Percentiles rank a stretch among this genome's conserved stretches.
Evolutionary conservation across 2,888 invertebrate species (phyloP).

Genomic region (Ectemnius continuus): DNA sequence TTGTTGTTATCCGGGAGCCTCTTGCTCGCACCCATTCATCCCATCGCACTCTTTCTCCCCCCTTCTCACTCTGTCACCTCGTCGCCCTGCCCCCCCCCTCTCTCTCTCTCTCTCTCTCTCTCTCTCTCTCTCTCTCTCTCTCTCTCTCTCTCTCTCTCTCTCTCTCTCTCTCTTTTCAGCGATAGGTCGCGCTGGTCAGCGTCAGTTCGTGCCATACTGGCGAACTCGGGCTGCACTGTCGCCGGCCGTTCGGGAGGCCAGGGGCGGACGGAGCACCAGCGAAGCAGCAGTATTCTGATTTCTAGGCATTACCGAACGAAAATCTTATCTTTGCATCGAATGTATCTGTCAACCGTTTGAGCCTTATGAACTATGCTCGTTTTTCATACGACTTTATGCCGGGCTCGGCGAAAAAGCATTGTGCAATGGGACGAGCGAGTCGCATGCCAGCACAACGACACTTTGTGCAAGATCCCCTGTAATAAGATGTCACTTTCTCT

Average conservation of each 20-base stretch:
- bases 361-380: neutral
- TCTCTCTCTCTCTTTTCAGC: slow-evolving; percentile 39
- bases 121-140: slow-evolving; percentile 22
- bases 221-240: slow-evolving; percentile 31
- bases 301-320: too few species aligned
- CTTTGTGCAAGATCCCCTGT: slow-evolving; percentile 6
- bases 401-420: neutral
- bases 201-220: slow-evolving; percentile 44
- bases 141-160: too few species aligned
- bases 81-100: too few species aligned
- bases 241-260: slow-evolving; percentile 23
- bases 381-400: too few species aligned
- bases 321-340: too few species aligned
- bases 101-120: slow-evolving; percentile 32
- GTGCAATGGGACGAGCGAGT: neutral
- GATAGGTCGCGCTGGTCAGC: slow-evolving; percentile 52
- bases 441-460: slow-evolving; percentile 1
- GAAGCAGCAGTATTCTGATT: too few species aligned
- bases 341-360: too few species aligned
- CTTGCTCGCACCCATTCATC: slow-evolving; percentile 30
- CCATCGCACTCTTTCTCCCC: slow-evolving; percentile 32
- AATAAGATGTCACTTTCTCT: neutral
- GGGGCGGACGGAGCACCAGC: too few species aligned
- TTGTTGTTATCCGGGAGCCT: slow-evolving; percentile 12
- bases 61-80: neutral